Conservation (phyloP, 2,888 invertebrate genomes). For the Achlya flavicornis region DNA sequence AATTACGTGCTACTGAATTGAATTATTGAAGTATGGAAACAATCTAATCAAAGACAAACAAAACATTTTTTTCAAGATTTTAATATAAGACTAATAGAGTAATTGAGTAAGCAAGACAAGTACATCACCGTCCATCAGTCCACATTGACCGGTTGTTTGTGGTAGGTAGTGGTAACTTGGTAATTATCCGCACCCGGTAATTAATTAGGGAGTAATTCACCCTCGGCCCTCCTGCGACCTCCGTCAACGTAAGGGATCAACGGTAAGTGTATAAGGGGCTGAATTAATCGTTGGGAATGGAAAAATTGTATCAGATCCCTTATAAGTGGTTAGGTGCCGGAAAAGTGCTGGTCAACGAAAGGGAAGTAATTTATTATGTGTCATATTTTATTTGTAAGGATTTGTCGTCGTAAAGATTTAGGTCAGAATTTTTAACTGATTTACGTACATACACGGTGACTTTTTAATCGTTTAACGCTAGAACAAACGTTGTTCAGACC, state of each 20-base stretch:
- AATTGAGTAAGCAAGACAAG: not conserved
- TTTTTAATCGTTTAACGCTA: no score
- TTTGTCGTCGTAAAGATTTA: not conserved
- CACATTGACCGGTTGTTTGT: not conserved
- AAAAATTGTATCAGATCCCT: conserved; percentile 1
- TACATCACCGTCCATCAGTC: not conserved
- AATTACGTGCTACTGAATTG: no score
- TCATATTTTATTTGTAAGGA: not conserved
- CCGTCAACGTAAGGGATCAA: not conserved
- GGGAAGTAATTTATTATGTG: not conserved
- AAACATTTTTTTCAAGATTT: not conserved
- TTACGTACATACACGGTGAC: no score
- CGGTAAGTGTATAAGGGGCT: conserved; percentile 2
- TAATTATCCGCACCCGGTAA: conserved; percentile 1
- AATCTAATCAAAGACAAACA: no score
- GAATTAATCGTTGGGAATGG: conserved; percentile 11
- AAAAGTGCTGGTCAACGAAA: not conserved
- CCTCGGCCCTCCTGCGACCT: not conserved
- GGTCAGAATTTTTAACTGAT: not conserved
- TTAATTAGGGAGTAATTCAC: not conserved
- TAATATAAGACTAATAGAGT: not conserved
- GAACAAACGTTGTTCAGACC: no score
- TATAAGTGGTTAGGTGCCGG: not conserved
- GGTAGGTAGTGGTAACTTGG: not conserved
- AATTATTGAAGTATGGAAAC: no score